Evolutionary conservation across 2,888 invertebrate species (phyloP).

Genomic region (Drosophila robusta): DNA sequence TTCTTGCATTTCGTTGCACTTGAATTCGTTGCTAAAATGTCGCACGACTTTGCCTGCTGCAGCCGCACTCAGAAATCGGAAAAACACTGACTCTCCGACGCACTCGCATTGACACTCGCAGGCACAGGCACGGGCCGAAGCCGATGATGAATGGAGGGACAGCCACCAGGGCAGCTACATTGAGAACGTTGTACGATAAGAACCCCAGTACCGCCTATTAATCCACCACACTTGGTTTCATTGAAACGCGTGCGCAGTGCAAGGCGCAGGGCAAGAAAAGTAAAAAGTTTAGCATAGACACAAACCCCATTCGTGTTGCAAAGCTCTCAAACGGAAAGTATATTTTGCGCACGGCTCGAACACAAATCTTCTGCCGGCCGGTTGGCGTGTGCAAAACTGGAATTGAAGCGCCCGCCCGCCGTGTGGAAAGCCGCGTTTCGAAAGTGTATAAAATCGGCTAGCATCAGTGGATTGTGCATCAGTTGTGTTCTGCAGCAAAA

Average conservation of each 20-base stretch:
- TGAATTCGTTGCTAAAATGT: constrained; percentile 72
- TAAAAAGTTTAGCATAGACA: constrained; percentile 27
- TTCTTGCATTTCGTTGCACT: constrained; percentile 77
- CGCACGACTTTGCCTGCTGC: constrained; percentile 68
- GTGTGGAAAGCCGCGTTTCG: constrained; percentile 76
- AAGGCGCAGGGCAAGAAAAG: no score
- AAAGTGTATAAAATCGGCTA: constrained; percentile 67
- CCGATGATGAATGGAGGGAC: constrained; percentile 57
- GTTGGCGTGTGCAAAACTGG: constrained; percentile 73
- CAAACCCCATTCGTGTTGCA: constrained; percentile 4
- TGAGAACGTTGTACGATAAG: constrained; percentile 53
- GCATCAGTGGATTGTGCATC: constrained; percentile 63
- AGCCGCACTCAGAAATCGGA: constrained; percentile 70
- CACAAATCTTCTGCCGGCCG: constrained; percentile 31
- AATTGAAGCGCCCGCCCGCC: constrained; percentile 53
- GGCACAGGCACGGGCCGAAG: constrained; percentile 39
- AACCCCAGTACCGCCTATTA: constrained; percentile 44
- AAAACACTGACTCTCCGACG: constrained; percentile 59
- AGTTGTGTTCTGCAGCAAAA: constrained; percentile 62
- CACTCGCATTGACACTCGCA: constrained; percentile 35
- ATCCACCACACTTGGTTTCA: constrained; percentile 44
- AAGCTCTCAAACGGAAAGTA: constrained; percentile 30
- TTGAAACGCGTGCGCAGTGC: constrained; percentile 55
- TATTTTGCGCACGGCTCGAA: constrained; percentile 65
- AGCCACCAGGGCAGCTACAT: constrained; percentile 39